Conservation (phyloP, 2,113 vertebrate species). For the Hemiprocne comata region DNA sequence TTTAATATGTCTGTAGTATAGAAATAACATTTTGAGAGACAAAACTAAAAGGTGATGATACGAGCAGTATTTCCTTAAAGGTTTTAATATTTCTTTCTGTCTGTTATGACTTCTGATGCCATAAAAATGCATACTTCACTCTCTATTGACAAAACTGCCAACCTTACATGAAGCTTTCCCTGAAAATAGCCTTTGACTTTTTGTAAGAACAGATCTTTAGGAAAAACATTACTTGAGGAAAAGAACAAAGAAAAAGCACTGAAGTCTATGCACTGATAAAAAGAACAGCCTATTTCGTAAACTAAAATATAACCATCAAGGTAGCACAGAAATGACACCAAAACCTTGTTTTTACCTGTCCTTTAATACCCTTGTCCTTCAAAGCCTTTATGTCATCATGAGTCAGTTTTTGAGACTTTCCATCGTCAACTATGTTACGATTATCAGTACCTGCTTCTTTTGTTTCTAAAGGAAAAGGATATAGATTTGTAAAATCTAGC, state of each 20-base stretch:
- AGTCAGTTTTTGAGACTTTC: conserved; percentile 96
- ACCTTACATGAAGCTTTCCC: conserved; percentile 6
- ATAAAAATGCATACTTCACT: not conserved
- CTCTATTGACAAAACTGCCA: not conserved
- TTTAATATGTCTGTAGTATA: not conserved
- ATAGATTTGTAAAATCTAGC: conserved; percentile 40
- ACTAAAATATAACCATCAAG: not conserved
- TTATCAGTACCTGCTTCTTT: conserved; percentile 95
- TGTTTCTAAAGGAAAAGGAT: conserved; percentile 80
- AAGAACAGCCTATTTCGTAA: not conserved
- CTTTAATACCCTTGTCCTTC: conserved; percentile 96
- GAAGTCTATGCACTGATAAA: not conserved
- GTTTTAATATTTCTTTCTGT: not conserved
- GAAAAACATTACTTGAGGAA: not conserved
- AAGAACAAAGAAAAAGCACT: conserved; percentile 15
- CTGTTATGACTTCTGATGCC: not conserved
- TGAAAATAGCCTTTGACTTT: not conserved
- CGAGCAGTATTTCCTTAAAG: not conserved
- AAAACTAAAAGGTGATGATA: not conserved
- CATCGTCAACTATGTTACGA: conserved; percentile 96
- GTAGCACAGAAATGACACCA: conserved; percentile 50
- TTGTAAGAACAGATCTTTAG: not conserved
- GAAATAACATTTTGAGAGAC: not conserved
- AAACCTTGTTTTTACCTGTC: conserved; percentile 85
- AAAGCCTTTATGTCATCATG: conserved; percentile 96